Evolutionary conservation across 2,888 invertebrate species (phyloP).

Genomic region (Orchestes rusci): DNA sequence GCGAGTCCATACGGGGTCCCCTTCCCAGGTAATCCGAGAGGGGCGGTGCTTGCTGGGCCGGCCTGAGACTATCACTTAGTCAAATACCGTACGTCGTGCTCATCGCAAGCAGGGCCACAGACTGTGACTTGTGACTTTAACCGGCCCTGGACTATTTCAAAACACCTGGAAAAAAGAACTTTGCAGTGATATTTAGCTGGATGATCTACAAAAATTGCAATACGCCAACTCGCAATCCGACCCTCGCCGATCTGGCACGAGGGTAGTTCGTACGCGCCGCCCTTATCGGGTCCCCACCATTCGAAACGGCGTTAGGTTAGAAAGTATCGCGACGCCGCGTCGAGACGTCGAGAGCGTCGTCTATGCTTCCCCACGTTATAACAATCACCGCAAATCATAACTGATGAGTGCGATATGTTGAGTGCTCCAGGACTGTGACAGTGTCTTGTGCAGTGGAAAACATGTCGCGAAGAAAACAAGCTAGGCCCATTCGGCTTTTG

Average conservation of each 20-base stretch:
- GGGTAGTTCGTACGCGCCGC: conserved; percentile 43
- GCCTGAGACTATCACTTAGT: conserved; percentile 41
- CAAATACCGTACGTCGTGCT: conserved; percentile 41
- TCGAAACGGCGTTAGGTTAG: conserved; percentile 41
- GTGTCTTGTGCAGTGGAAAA: conserved; percentile 35
- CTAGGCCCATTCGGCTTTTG: conserved; percentile 47
- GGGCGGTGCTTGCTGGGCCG: conserved; percentile 42
- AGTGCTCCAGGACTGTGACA: conserved; percentile 32
- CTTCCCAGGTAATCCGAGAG: conserved; percentile 38
- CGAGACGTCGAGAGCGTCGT: conserved; percentile 40
- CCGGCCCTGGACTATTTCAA: conserved; percentile 18
- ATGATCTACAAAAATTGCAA: conserved; percentile 29
- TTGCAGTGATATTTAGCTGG: conserved; percentile 21
- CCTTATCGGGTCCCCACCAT: conserved; percentile 43
- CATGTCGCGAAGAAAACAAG: conserved; percentile 52
- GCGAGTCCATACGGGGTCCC: conserved; percentile 34
- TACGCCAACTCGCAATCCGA: conserved; percentile 36
- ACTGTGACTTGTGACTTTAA: conserved; percentile 16
- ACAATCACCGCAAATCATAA: conserved; percentile 36
- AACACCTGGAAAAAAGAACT: conserved; percentile 19
- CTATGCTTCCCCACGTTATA: conserved; percentile 35
- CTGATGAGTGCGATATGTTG: conserved; percentile 33
- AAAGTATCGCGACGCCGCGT: conserved; percentile 46
- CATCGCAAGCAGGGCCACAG: conserved; percentile 27
- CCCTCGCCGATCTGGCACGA: conserved; percentile 39